These are phyloP conservation scores for Axea sp. DNA, from an alignment of 2,888 invertebrate species.

Conservation along the genomic window DNA sequence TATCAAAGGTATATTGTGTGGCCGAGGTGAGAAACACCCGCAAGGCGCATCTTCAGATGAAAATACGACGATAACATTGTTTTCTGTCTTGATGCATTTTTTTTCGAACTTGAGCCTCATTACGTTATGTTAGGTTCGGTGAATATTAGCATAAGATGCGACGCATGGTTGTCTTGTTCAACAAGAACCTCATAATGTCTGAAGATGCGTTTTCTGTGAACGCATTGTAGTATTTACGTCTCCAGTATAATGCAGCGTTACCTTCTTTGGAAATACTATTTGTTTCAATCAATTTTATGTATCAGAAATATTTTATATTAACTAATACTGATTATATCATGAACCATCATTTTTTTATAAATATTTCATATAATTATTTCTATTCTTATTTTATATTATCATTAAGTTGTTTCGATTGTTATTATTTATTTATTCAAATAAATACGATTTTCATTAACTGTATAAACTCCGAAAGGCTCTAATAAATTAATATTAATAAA, in stretches of 20 bases:
- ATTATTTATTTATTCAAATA: no score
- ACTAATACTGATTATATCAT: no score
- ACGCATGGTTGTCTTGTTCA: conserved; percentile 7
- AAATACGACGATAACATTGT: conserved; percentile 73
- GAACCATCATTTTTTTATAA: no score
- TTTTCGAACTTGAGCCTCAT: conserved; percentile 64
- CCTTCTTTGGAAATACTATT: conserved; percentile 4
- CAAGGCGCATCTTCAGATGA: conserved; percentile 66
- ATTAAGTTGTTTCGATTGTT: no score
- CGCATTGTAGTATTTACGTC: background rate
- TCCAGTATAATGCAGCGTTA: background rate
- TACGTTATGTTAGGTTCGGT: conserved; percentile 46
- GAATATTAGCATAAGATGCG: conserved; percentile 45
- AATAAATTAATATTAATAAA: no score
- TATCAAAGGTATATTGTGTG: conserved; percentile 47
- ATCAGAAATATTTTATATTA: no score
- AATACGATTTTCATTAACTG: no score
- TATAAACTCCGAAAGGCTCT: no score
- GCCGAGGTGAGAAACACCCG: conserved; percentile 67
- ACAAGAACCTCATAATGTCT: conserved; percentile 3
- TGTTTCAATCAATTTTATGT: conserved; percentile 4
- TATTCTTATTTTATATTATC: no score
- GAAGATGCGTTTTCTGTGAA: conserved; percentile 4
- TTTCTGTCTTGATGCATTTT: conserved; percentile 69
- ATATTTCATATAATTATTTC: no score